phyloP scores from a whole-genome alignment of 2,113 vertebrate species.

The Hipposideros armiger region DNA sequence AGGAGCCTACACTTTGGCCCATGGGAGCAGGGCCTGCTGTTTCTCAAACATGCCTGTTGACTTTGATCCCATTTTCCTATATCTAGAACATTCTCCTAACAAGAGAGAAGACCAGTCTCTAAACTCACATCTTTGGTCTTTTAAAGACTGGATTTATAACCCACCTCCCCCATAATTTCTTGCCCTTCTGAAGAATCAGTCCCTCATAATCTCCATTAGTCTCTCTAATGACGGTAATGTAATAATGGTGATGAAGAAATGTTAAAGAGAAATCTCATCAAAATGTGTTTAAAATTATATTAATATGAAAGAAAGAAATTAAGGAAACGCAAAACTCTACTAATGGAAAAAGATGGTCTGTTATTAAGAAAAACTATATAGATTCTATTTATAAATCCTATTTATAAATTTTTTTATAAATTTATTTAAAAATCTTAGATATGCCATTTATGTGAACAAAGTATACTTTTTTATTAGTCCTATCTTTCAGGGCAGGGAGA shows the following conservation, averaged over 20 bases:
- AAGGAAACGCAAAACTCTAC: not conserved
- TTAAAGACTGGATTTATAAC: conserved; percentile 1
- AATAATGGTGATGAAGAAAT: not conserved
- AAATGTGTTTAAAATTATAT: conserved; percentile 1
- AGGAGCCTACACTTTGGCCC: not conserved
- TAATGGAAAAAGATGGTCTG: not conserved
- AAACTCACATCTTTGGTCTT: not conserved
- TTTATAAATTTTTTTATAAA: not conserved
- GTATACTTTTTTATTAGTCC: not conserved
- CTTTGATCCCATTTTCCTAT: conserved; percentile 3
- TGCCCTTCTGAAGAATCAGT: not conserved
- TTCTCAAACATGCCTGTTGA: conserved; percentile 54
- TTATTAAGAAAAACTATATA: conserved; percentile 35
- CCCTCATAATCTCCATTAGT: not conserved
- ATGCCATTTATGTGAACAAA: not conserved
- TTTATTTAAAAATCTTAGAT: not conserved
- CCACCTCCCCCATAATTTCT: not conserved
- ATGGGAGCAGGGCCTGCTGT: not conserved
- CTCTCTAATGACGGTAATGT: not conserved
- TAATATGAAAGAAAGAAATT: conserved; percentile 12
- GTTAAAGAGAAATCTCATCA: not conserved
- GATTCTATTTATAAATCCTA: not conserved
- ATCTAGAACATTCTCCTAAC: conserved; percentile 10
- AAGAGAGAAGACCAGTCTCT: conserved; percentile 31
- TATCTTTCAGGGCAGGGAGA: not conserved